Percentiles rank a stretch among this genome's conserved stretches.
Evolutionary conservation across 2,797 vertebrate genomes (phyloP).

Genomic region (Gadopsis marmoratus): DNA sequence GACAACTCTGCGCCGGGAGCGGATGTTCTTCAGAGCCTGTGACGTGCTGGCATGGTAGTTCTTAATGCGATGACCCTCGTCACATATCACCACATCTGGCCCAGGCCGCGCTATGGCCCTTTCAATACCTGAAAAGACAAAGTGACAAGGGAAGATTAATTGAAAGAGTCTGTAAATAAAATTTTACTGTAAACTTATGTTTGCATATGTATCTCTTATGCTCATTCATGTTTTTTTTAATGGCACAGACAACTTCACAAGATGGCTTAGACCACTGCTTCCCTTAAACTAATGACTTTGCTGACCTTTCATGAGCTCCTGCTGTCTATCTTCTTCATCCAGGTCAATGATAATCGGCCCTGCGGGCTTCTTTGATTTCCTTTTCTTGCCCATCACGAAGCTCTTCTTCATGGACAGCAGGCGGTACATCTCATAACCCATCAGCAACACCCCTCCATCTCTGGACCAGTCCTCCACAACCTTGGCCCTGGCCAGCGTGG

Average conservation of each 20-base stretch:
- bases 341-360: constrained; percentile 98
- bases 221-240: not conserved
- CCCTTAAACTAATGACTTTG: not conserved
- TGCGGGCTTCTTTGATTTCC: constrained; percentile 95
- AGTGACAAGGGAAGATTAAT: not conserved
- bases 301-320: constrained; percentile 97
- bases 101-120: constrained; percentile 95
- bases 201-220: not conserved
- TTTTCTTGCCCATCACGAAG: constrained; percentile 95
- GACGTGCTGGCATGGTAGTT: constrained; percentile 99
- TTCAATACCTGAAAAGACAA: constrained; percentile 89
- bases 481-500: constrained; percentile 93
- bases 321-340: constrained; percentile 97
- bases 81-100: constrained; percentile 98
- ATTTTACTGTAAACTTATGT: not conserved
- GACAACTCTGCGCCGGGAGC: constrained; percentile 94
- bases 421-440: constrained; percentile 99
- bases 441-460: constrained; percentile 95
- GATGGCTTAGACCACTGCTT: not conserved
- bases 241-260: not conserved
- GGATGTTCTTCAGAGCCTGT: constrained; percentile 97
- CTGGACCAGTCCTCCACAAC: constrained; percentile 96
- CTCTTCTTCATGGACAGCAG: constrained; percentile 98
- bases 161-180: not conserved
- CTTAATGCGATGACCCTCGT: constrained; percentile 99